Evolutionary conservation across 2,888 invertebrate species (phyloP), one percentile per base, ranked within the genome.

Genomic region (Yponomeuta evonymella): DNA sequence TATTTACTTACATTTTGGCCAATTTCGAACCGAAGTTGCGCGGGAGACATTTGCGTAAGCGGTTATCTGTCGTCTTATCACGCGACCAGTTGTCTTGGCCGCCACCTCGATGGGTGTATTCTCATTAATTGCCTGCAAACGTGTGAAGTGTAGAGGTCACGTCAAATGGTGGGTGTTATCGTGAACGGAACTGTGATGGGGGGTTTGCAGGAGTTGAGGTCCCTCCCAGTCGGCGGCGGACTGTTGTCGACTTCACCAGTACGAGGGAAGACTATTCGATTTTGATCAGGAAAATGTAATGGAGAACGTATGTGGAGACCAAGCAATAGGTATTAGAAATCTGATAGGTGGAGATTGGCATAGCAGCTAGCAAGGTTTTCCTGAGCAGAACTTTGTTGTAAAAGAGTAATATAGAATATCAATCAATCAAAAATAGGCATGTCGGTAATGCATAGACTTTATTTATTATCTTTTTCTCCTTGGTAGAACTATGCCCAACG

Each of bases 41-140:
- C 81, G 81, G 83, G 84, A 87, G 86, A 82, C 86, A 87, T 88
- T 90, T 90, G 90, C 91, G 90, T 90, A 90, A 89, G 88, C 83
- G 81, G 76, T 78, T 83, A 83, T 84, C 83, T 58, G 43, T 70
- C 2, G 30, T 79, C 74, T 65, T 67, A 79, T 76, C 76, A 70
- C 65, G 43, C 33, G 63, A 78, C 89, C 85, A 86, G 10, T 70
- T 75, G 76, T 71, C 0, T 63, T 73, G 83, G 81, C 11, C 81
- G 70, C 48, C 74, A 67, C 36, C 30, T 30, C 67, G 4, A 10
- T 0, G 9, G 48, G n/a, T 15, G 48, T 9, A 33, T 33, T 33
- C 9, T 2, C 48, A 8, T 5, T n/a, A 3, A 68, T 23, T 30
- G 12, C 30, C 48, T 11, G 11, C 48, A 30, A 29, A 30, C 6